A percentile compares a stretch with the other conserved stretches of the same genome.
phyloP scores from a whole-genome alignment of 2,888 invertebrate species.

The Synergus umbraculus region DNA sequence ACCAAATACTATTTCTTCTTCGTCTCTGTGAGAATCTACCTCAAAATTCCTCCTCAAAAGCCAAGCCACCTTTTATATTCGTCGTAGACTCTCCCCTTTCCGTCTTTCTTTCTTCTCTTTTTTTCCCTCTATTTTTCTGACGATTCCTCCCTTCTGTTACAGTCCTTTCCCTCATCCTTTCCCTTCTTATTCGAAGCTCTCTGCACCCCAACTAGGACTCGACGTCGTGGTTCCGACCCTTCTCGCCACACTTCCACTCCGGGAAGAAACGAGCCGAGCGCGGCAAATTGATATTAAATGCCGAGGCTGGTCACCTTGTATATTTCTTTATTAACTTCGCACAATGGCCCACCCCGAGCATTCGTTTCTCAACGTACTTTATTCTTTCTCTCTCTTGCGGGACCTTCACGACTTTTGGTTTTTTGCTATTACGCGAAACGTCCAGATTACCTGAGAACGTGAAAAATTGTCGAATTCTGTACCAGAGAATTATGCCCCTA shows the following conservation, averaged over 20 bases:
- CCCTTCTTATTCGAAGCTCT: constrained; percentile 44
- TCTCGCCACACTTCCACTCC: constrained; percentile 25
- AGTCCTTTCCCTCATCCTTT: constrained; percentile 44
- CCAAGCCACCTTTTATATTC: constrained; percentile 55
- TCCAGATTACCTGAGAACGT: constrained; percentile 8
- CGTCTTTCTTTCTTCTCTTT: constrained; percentile 55
- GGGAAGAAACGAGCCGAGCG: constrained; percentile 59
- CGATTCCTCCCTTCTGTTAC: constrained; percentile 45
- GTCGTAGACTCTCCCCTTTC: constrained; percentile 47
- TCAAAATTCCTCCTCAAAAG: constrained; percentile 61
- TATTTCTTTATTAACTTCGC: constrained; percentile 74
- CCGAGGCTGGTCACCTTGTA: constrained; percentile 73
- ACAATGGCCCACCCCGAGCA: constrained; percentile 57
- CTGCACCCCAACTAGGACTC: constrained; percentile 11
- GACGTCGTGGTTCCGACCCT: constrained; percentile 32
- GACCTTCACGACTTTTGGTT: constrained; percentile 35
- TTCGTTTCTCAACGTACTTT: constrained; percentile 54
- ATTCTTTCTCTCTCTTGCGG: constrained; percentile 28
- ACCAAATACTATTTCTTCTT: constrained; percentile 58
- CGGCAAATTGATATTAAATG: constrained; percentile 76
- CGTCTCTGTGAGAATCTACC: constrained; percentile 55
- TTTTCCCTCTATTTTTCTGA: constrained; percentile 53
- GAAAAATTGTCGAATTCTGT: neutral
- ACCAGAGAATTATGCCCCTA: neutral
- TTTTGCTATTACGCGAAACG: constrained; percentile 5